Evolutionary conservation across 2,888 invertebrate species (phyloP).

Genomic region (Drosophila peninsularis): DNA sequence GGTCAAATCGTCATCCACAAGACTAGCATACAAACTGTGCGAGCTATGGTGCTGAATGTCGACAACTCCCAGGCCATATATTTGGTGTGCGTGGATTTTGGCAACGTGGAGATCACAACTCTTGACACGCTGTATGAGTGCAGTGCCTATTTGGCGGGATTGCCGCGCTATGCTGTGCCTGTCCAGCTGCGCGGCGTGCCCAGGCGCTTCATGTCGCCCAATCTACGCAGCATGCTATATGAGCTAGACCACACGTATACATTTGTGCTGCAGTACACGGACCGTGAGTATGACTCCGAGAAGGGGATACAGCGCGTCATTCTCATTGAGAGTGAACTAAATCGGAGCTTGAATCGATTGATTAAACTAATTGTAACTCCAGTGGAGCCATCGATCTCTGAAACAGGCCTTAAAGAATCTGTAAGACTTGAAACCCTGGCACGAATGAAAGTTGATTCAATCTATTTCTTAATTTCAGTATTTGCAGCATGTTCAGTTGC

Average conservation of each 20-base stretch:
- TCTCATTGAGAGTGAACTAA: conserved; percentile 67
- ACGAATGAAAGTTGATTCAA: background rate
- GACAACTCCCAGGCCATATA: conserved; percentile 67
- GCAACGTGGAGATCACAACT: conserved; percentile 75
- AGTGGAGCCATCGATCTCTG: conserved; percentile 51
- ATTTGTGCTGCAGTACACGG: conserved; percentile 70
- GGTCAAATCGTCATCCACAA: conserved; percentile 79
- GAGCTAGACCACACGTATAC: conserved; percentile 35
- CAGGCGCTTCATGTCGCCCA: conserved; percentile 69
- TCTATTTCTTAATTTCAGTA: conserved; percentile 46
- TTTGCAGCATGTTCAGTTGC: conserved; percentile 63
- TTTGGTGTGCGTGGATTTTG: conserved; percentile 81
- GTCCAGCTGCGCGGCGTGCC: conserved; percentile 78
- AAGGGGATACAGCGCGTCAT: conserved; percentile 68
- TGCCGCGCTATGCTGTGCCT: conserved; percentile 75
- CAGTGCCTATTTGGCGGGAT: conserved; percentile 52
- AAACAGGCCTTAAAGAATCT: conserved; percentile 56
- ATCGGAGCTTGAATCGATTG: conserved; percentile 76
- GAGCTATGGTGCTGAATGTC: conserved; percentile 78
- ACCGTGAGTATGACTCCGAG: conserved; percentile 54
- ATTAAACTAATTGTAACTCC: conserved; percentile 67
- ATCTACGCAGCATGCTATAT: conserved; percentile 61
- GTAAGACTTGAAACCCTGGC: conserved; percentile 53
- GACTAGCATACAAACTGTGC: conserved; percentile 65
- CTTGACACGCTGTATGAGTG: conserved; percentile 73